Percentiles rank a stretch among this genome's conserved stretches.
These are phyloP conservation scores for Tupaia tana DNA, from an alignment of 2,113 vertebrate genomes.

Conservation along the genomic window DNA sequence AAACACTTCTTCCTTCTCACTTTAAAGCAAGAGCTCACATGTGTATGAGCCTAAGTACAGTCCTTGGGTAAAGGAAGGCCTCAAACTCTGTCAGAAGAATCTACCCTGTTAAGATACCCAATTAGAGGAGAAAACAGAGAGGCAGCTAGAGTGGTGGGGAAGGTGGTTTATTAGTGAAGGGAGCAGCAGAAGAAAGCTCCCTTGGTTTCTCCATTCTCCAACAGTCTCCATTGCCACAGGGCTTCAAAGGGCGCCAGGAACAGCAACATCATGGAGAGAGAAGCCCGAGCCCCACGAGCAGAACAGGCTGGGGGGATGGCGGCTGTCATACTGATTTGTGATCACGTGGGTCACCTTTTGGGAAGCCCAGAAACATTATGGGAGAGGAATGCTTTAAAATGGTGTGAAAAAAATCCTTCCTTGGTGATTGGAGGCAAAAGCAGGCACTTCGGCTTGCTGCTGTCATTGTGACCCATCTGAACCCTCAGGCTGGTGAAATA, in stretches of 20 bases:
- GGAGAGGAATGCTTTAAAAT: not conserved
- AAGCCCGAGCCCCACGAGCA: not conserved
- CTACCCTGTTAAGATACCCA: not conserved
- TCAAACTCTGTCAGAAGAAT: not conserved
- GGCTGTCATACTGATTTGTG: not conserved
- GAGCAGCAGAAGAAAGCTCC: not conserved
- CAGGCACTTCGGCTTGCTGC: not conserved
- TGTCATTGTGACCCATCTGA: not conserved
- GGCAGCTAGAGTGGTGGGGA: not conserved
- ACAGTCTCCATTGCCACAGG: not conserved
- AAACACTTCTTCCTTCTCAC: not conserved
- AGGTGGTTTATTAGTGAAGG: not conserved
- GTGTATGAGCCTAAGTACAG: not conserved
- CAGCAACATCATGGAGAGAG: not conserved
- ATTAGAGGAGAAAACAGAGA: not conserved
- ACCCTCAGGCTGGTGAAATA: not conserved
- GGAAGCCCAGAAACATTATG: not conserved
- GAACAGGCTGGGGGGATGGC: not conserved
- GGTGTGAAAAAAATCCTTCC: not conserved
- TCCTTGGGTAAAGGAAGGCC: not conserved
- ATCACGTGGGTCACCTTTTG: not conserved
- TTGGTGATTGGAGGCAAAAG: not conserved
- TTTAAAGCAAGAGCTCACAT: not conserved
- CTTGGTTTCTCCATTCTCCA: not conserved
- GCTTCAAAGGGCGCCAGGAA: not conserved